These are phyloP conservation scores for Euglossa dilemma DNA, from an alignment of 1,140 invertebrate species.

Conservation along the genomic window DNA sequence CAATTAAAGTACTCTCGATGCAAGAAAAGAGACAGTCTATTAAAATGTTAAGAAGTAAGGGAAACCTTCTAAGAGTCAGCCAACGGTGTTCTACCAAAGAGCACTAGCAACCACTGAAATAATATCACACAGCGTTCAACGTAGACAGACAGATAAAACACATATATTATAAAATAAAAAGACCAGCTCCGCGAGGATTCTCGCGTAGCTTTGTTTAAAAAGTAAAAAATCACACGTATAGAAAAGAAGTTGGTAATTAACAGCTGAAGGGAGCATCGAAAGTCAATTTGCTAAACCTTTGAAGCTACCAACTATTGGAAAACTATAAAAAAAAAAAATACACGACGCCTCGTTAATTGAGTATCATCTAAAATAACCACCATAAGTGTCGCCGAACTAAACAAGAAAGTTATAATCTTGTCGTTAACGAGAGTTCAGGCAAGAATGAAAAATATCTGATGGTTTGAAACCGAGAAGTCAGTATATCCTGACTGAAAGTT, in stretches of 20 bases:
- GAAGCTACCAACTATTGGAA: not conserved
- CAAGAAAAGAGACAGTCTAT: not conserved
- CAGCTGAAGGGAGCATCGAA: not conserved
- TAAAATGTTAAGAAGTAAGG: not conserved
- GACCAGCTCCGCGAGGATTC: not conserved
- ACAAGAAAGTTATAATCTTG: not conserved
- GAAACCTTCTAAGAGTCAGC: not conserved
- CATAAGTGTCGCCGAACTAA: not conserved
- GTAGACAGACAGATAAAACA: not conserved
- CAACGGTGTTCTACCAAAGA: not conserved
- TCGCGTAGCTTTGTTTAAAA: not conserved
- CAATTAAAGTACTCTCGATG: not conserved
- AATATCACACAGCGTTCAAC: conserved; percentile 9
- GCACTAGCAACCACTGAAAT: not conserved
- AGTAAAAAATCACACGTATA: not conserved
- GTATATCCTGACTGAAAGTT: not conserved
- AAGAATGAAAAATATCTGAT: not conserved
- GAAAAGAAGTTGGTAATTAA: not conserved
- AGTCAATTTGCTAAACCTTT: not conserved
- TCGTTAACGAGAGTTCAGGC: too few relatives aligned
- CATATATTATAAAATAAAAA: not conserved
- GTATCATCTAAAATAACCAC: not conserved
- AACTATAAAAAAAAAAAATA: not conserved
- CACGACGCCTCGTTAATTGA: not conserved
- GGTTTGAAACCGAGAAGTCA: not conserved